Percentiles rank a stretch among this genome's conserved stretches.
phyloP scores from a whole-genome alignment of 2,797 vertebrate species.

The Sebastes cheni region DNA sequence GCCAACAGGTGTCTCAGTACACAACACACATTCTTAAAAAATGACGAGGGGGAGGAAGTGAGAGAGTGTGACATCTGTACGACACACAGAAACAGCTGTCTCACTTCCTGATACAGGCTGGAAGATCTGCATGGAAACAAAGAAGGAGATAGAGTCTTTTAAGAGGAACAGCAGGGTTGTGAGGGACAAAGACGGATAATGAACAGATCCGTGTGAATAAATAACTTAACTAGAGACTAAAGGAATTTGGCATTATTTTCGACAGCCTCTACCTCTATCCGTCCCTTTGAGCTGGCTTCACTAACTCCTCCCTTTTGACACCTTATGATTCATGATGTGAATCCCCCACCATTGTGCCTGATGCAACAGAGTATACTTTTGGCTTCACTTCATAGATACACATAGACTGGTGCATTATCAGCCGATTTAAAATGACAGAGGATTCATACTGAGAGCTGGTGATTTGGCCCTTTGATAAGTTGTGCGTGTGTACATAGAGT shows the following conservation, averaged over 20 bases:
- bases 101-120: conserved; percentile 31
- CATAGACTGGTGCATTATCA: neutral
- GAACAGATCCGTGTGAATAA: neutral
- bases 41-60: conserved; percentile 7
- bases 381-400: neutral
- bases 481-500: neutral
- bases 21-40: neutral
- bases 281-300: neutral
- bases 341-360: conserved; percentile 4
- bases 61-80: neutral
- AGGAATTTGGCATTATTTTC: neutral
- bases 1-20: conserved; percentile 10
- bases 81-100: conserved; percentile 21
- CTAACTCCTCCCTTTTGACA: neutral
- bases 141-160: neutral
- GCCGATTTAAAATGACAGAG: neutral
- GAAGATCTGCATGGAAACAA: neutral
- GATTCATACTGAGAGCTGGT: neutral
- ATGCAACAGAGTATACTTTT: conserved; percentile 15
- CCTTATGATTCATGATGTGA: conserved; percentile 39
- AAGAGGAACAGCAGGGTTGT: neutral
- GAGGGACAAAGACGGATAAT: neutral
- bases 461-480: neutral
- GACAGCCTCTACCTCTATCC: neutral
- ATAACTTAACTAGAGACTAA: neutral